These are phyloP conservation scores for Caenorhabditis afra DNA, from an alignment of 2,888 invertebrate genomes.

Conservation along the genomic window DNA sequence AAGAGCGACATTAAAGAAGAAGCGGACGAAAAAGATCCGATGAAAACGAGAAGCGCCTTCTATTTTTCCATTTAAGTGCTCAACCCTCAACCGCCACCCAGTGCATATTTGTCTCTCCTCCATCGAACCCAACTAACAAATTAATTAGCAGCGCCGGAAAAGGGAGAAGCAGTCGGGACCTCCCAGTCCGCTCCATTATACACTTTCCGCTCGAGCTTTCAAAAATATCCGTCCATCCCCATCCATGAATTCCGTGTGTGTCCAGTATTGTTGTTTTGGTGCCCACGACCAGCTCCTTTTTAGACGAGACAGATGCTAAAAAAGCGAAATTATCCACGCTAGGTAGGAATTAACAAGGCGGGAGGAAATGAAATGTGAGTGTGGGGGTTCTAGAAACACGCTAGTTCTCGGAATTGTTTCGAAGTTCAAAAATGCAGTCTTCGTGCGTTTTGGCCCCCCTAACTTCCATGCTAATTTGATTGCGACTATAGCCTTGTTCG, in stretches of 20 bases:
- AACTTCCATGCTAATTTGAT: slow-evolving; percentile 32
- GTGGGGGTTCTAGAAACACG: too few species aligned
- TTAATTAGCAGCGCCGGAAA: slow-evolving; percentile 38
- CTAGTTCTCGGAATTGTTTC: too few species aligned
- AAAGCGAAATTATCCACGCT: too few species aligned
- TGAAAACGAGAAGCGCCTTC: slow-evolving; percentile 18
- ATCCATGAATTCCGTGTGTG: slow-evolving; percentile 5
- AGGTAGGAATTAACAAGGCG: too few species aligned
- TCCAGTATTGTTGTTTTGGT: slow-evolving; percentile 43
- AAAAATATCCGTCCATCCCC: slow-evolving; percentile 26
- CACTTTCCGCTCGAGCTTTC: slow-evolving; percentile 45
- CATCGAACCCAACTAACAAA: slow-evolving; percentile 45
- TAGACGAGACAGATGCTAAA: neutral
- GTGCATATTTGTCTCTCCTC: slow-evolving; percentile 30
- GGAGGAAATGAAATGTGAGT: too few species aligned
- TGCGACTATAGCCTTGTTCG: slow-evolving; percentile 14
- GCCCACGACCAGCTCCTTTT: slow-evolving; percentile 7
- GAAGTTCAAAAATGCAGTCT: too few species aligned
- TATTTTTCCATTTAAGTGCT: slow-evolving; percentile 45
- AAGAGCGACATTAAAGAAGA: too few species aligned
- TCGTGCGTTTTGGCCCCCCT: slow-evolving; percentile 1
- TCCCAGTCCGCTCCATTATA: slow-evolving; percentile 30
- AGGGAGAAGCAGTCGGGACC: slow-evolving; percentile 33
- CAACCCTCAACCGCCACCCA: slow-evolving; percentile 12
- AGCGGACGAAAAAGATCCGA: neutral